Evolutionary conservation across 92 coral and sea anemone genomes (phyloP).

Genomic region (Nematostella vectensis): DNA sequence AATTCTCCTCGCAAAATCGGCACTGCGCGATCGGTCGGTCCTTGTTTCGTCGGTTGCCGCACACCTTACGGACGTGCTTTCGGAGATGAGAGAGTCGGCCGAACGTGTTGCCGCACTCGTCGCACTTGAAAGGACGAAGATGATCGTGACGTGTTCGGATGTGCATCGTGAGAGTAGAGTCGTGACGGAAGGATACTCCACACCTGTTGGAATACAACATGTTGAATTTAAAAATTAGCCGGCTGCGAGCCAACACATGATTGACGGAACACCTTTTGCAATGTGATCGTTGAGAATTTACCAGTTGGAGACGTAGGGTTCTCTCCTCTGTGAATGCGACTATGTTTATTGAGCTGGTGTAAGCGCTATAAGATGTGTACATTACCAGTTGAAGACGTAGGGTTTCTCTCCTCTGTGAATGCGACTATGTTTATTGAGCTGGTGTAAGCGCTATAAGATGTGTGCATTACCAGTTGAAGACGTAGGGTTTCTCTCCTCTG

Average conservation of each 20-base stretch:
- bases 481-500: no score
- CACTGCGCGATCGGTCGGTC: constrained; percentile 96
- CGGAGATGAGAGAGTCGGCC: constrained; percentile 92
- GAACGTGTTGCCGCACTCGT: constrained; percentile 89
- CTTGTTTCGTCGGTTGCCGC: constrained; percentile 94
- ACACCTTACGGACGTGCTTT: constrained; percentile 95
- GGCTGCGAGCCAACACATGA: no score
- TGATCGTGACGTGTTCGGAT: constrained; percentile 97
- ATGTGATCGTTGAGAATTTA: no score
- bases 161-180: constrained; percentile 98
- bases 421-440: no score
- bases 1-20: constrained; percentile 91
- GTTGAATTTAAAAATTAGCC: no score
- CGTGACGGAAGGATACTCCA: constrained; percentile 94
- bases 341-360: constrained; percentile 93
- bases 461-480: no score
- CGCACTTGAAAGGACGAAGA: constrained; percentile 97
- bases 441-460: no score
- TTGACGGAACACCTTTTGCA: no score
- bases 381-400: no score
- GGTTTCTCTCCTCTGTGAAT: no score
- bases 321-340: constrained; percentile 95
- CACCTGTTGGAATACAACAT: constrained; percentile 64
- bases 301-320: constrained; percentile 94
- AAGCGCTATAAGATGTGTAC: constrained; percentile 93